phyloP scores from a whole-genome alignment of 2,888 invertebrate genomes.

The Drosophila diplacantha region DNA sequence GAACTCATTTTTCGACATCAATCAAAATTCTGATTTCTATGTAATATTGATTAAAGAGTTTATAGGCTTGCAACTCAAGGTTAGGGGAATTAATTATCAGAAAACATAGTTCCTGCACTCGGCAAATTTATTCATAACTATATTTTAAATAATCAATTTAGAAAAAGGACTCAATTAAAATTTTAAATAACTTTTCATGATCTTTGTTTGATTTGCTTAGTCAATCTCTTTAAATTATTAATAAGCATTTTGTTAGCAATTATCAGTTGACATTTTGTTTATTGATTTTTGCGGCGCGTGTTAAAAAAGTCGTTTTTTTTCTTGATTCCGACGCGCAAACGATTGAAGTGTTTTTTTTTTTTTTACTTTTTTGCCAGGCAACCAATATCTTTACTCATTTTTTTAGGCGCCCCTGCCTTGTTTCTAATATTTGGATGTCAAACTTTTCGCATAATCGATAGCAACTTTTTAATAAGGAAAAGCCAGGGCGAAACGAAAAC shows the following conservation, averaged over 20 bases:
- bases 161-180: background rate
- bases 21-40: slow-evolving; percentile 3
- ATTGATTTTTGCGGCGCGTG: slow-evolving; percentile 16
- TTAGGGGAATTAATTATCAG: background rate
- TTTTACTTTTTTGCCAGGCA: slow-evolving; percentile 30
- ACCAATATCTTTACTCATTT: slow-evolving; percentile 8
- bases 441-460: slow-evolving; percentile 51
- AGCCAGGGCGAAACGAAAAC: slow-evolving; percentile 28
- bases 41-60: background rate
- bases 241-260: slow-evolving; percentile 2
- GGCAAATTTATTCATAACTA: background rate
- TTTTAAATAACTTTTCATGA: background rate
- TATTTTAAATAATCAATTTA: background rate
- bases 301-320: background rate
- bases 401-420: background rate
- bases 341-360: background rate
- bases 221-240: background rate
- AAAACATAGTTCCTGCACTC: background rate
- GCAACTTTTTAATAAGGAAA: slow-evolving; percentile 64
- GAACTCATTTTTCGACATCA: slow-evolving; percentile 6
- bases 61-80: background rate
- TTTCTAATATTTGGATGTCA: slow-evolving; percentile 39
- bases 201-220: background rate
- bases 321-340: background rate
- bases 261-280: slow-evolving; percentile 3